These are phyloP conservation scores for Labroides dimidiatus DNA, from an alignment of 2,797 vertebrate species.

Conservation along the genomic window DNA sequence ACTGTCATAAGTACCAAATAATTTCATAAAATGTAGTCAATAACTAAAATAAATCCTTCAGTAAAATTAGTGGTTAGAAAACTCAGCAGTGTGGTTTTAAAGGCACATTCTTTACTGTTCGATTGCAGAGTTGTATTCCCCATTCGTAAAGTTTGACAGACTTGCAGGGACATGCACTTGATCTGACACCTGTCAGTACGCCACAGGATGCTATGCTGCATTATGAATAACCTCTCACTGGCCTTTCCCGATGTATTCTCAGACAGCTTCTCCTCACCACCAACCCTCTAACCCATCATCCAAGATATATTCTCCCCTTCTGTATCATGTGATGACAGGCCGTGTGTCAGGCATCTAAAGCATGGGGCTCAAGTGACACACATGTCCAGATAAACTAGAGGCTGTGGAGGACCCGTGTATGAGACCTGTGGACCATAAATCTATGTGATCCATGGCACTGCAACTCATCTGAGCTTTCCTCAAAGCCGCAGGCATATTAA, in stretches of 20 bases:
- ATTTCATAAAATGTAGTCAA: too few species aligned
- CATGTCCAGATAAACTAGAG: constrained; percentile 51
- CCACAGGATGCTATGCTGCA: constrained; percentile 16
- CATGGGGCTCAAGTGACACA: constrained; percentile 44
- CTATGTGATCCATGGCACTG: constrained; percentile 45
- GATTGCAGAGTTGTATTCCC: not conserved
- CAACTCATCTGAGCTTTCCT: constrained; percentile 48
- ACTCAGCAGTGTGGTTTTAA: not conserved
- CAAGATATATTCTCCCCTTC: constrained; percentile 49
- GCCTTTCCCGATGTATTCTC: constrained; percentile 32
- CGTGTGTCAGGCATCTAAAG: constrained; percentile 56
- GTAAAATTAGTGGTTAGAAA: not conserved
- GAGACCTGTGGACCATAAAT: constrained; percentile 59
- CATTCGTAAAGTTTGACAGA: constrained; percentile 7
- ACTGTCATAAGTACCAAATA: too few species aligned
- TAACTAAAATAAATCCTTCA: too few species aligned
- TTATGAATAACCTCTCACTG: constrained; percentile 15
- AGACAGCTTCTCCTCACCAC: constrained; percentile 22
- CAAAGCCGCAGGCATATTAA: constrained; percentile 57
- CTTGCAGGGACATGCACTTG: constrained; percentile 12
- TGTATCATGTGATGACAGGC: constrained; percentile 48
- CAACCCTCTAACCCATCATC: constrained; percentile 4
- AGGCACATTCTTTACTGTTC: not conserved
- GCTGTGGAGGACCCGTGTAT: constrained; percentile 16
- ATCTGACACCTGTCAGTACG: constrained; percentile 56